Evolutionary conservation across 2,888 invertebrate species (phyloP).

Genomic region (Acleris literana): DNA sequence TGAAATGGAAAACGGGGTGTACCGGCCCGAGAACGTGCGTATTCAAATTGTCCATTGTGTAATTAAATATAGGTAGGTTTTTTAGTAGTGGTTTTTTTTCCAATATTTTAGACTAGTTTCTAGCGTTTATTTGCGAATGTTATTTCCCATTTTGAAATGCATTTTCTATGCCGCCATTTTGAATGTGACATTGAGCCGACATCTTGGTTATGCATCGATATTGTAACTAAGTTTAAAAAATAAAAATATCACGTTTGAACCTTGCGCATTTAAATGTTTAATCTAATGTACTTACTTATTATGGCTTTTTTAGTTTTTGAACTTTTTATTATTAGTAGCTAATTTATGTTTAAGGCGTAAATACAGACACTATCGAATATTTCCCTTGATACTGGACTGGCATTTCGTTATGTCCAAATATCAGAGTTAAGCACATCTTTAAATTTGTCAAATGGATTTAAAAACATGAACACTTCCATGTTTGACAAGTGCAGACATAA

Average conservation of each 20-base stretch:
- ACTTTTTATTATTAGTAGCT: not conserved
- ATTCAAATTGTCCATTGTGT: not conserved
- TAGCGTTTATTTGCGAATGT: not conserved
- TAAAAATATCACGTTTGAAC: no score
- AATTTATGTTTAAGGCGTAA: not conserved
- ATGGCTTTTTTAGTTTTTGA: no score
- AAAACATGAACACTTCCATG: no score
- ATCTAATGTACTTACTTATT: no score
- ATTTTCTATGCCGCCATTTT: not conserved
- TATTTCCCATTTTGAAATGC: not conserved
- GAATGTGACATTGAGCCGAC: not conserved
- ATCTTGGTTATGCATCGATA: not conserved
- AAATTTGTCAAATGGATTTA: no score
- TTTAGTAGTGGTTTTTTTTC: not conserved
- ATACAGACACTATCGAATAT: not conserved
- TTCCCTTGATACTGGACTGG: not conserved
- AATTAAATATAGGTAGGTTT: not conserved
- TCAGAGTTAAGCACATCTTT: not conserved
- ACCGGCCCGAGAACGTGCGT: constrained; percentile 14
- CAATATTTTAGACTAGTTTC: no score
- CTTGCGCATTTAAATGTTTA: no score
- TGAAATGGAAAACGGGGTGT: constrained; percentile 1
- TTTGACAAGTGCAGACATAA: not conserved
- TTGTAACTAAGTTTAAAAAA: not conserved
- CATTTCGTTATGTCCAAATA: not conserved